Percentiles rank a stretch among this genome's conserved stretches.
These are phyloP conservation scores for Macrophya annulata DNA, from an alignment of 2,888 invertebrate genomes.

Conservation along the genomic window DNA sequence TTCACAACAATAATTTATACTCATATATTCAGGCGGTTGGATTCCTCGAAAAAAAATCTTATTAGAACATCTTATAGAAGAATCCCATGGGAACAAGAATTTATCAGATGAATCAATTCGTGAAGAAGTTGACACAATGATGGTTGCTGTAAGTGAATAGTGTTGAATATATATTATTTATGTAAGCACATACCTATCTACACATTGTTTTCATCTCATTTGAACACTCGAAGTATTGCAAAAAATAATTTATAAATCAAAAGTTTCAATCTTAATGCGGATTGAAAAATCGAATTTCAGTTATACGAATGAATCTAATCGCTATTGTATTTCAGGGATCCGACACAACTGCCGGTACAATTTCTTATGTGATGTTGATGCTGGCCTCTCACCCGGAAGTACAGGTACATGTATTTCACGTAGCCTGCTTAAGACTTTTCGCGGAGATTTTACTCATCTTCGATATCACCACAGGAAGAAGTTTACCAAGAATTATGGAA, in stretches of 20 bases:
- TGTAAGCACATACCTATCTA: too few relatives aligned
- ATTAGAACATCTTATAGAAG: slow-evolving; percentile 79
- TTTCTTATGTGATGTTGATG: slow-evolving; percentile 13
- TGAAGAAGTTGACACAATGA: neutral
- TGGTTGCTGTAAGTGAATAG: neutral
- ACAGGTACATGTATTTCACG: neutral
- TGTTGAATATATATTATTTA: too few relatives aligned
- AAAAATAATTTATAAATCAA: too few relatives aligned
- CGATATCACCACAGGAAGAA: slow-evolving; percentile 70
- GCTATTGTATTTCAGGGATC: neutral
- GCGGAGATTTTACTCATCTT: neutral
- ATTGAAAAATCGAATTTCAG: too few relatives aligned
- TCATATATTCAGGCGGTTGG: neutral
- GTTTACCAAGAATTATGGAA: slow-evolving; percentile 78
- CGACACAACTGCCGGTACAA: neutral
- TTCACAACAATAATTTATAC: neutral
- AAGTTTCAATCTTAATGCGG: too few relatives aligned
- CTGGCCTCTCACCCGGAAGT: slow-evolving; percentile 19
- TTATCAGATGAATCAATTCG: slow-evolving; percentile 75
- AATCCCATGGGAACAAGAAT: slow-evolving; percentile 79
- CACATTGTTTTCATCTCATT: too few relatives aligned
- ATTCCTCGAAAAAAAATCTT: slow-evolving; percentile 75
- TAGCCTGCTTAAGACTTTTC: neutral
- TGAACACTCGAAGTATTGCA: too few relatives aligned
- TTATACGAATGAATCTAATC: too few relatives aligned